Conservation (phyloP, 2,113 vertebrate genomes). For the Octodon degus region DNA sequence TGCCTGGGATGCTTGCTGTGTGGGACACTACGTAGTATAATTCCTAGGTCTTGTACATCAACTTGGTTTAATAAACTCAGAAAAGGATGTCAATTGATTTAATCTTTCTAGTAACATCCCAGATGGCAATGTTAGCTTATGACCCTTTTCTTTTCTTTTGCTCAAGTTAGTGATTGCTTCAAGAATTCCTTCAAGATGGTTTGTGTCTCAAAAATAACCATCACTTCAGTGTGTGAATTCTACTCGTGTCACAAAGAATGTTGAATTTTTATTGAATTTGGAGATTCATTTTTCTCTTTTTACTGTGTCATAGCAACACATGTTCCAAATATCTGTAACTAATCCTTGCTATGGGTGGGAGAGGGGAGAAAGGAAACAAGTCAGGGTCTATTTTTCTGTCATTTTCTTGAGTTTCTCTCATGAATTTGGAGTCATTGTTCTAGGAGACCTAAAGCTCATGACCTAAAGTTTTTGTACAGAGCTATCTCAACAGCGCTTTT, state of each 20-base stretch:
- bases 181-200: slow-evolving; percentile 29
- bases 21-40: not conserved
- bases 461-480: not conserved
- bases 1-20: not conserved
- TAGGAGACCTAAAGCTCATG: not conserved
- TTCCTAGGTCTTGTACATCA: not conserved
- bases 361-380: not conserved
- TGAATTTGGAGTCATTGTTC: not conserved
- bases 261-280: not conserved
- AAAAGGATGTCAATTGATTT: not conserved
- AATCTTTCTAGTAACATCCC: not conserved
- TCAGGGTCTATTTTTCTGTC: not conserved
- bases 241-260: not conserved
- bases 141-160: not conserved
- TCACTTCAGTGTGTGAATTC: not conserved
- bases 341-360: not conserved
- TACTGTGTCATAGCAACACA: not conserved
- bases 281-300: not conserved
- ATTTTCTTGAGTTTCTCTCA: not conserved
- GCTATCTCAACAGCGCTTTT: not conserved
- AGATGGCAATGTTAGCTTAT: slow-evolving; percentile 16
- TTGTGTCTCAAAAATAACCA: not conserved
- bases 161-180: not conserved
- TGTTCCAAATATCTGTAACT: not conserved
- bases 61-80: not conserved